phyloP scores from a whole-genome alignment of 1,140 invertebrate species.

The Cyclina sinensis region DNA sequence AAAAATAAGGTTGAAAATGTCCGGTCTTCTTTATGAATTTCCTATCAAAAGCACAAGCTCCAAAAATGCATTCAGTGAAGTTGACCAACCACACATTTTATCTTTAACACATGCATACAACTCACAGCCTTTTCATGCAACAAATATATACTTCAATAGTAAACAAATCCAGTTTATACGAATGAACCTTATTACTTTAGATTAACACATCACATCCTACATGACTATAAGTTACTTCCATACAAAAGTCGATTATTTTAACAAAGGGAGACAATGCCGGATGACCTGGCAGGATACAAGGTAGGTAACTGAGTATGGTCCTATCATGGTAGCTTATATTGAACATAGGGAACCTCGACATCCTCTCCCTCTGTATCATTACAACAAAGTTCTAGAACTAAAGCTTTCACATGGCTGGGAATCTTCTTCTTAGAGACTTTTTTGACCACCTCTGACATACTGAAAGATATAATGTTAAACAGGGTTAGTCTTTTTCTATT shows the following conservation, averaged over 20 bases:
- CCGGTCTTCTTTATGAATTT: background rate
- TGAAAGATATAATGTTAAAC: too few relatives aligned
- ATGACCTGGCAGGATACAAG: background rate
- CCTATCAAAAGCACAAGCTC: background rate
- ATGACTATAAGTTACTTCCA: background rate
- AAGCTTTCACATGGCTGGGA: constrained; percentile 95
- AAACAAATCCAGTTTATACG: background rate
- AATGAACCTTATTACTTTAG: background rate
- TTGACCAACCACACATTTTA: too few relatives aligned
- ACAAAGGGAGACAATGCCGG: background rate
- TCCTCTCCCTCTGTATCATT: constrained; percentile 96
- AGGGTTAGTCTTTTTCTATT: too few relatives aligned
- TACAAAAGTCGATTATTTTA: background rate
- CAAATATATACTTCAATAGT: background rate
- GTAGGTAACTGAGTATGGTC: background rate
- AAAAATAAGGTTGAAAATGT: background rate
- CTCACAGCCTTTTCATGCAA: background rate
- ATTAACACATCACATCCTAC: background rate
- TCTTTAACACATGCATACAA: background rate
- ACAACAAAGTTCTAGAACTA: constrained; percentile 97
- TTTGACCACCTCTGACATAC: constrained; percentile 97
- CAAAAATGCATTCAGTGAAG: background rate
- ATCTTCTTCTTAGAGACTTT: constrained; percentile 97
- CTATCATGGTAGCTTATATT: constrained; percentile 92
- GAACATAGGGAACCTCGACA: constrained; percentile 99